Evolutionary conservation across 2,113 vertebrate genomes (phyloP).

Genomic region (Rhinichthys klamathensis): DNA sequence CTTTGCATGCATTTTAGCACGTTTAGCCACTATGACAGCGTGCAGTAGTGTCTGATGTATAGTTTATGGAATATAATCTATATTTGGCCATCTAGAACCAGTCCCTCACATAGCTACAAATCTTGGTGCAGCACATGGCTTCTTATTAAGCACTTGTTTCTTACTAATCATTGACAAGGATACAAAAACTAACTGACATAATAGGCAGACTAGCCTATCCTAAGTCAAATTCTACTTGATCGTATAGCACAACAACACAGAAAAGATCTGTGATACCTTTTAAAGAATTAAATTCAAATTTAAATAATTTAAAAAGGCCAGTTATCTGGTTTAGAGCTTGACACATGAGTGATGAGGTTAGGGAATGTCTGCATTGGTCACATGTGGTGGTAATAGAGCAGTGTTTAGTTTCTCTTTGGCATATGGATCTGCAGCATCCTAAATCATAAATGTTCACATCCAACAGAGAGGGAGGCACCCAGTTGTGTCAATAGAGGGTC

Average conservation of each 20-base stretch:
- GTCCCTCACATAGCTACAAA: not conserved
- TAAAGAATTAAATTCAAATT: not conserved
- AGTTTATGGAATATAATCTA: not conserved
- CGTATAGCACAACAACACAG: not conserved
- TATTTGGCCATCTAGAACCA: not conserved
- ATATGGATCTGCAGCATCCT: conserved; percentile 18
- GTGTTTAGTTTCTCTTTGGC: conserved; percentile 12
- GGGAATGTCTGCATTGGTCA: conserved; percentile 17
- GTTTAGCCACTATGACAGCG: not conserved
- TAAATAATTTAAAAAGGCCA: not conserved
- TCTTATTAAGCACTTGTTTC: not conserved
- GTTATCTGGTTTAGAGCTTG: not conserved
- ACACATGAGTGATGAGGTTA: not conserved
- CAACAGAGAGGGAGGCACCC: not conserved
- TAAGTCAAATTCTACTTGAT: not conserved
- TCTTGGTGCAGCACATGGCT: not conserved
- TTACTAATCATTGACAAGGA: not conserved
- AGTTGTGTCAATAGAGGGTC: conserved; percentile 5
- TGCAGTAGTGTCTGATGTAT: not conserved
- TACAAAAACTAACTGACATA: not conserved
- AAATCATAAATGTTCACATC: conserved; percentile 12
- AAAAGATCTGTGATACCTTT: not conserved
- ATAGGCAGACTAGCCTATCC: not conserved
- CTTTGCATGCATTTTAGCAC: not conserved
- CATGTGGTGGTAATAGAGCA: conserved; percentile 6